Evolutionary conservation across 2,797 vertebrate genomes (phyloP).

Genomic region (Erithacus rubecula): DNA sequence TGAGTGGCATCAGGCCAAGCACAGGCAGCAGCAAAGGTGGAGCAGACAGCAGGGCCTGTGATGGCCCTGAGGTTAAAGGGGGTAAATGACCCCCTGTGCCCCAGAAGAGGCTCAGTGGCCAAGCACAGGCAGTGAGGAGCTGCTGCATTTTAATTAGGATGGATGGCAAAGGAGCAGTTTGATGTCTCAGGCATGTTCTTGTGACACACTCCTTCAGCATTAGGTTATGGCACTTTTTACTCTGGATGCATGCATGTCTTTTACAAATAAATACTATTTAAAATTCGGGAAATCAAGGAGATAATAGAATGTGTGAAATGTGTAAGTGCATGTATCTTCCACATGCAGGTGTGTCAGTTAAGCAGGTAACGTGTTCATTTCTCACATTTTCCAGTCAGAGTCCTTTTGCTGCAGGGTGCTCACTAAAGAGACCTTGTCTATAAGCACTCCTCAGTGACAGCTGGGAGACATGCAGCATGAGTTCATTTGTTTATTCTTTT

Average conservation of each 20-base stretch:
- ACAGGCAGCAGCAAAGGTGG: neutral
- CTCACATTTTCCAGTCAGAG: neutral
- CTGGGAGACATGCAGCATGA: neutral
- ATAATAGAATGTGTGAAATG: neutral
- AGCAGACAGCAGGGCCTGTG: neutral
- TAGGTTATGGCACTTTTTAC: accelerated
- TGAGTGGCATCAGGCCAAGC: neutral
- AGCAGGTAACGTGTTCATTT: neutral
- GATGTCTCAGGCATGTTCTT: neutral
- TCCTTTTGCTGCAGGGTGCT: neutral
- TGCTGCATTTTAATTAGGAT: neutral
- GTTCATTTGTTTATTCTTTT: conserved; percentile 47
- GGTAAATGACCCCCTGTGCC: neutral
- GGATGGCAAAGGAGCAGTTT: neutral
- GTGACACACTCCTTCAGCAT: neutral
- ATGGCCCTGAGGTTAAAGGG: conserved; percentile 13
- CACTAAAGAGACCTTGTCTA: neutral
- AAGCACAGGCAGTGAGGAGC: neutral
- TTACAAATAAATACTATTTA: neutral
- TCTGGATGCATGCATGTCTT: neutral
- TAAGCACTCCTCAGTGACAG: neutral
- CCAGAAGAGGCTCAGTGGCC: neutral
- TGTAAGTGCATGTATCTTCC: accelerated
- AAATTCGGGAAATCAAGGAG: neutral
- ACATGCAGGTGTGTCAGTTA: neutral